phyloP scores from a whole-genome alignment of 2,888 invertebrate genomes.

The Theodoxus fluviatilis region DNA sequence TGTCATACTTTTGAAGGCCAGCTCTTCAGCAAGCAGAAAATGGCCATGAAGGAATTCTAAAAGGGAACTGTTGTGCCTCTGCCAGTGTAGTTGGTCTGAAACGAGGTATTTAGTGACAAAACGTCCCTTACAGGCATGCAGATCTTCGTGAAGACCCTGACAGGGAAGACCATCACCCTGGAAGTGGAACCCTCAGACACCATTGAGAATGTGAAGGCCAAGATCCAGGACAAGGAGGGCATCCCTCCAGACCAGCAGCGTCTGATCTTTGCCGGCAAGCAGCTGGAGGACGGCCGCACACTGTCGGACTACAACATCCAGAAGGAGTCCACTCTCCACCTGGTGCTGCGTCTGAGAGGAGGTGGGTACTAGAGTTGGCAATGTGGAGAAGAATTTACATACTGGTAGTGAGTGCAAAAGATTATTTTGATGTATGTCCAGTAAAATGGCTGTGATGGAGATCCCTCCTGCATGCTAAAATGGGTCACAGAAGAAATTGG shows the following conservation, averaged over 20 bases:
- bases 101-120: not conserved
- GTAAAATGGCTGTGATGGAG: too few species aligned
- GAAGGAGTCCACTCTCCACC: constrained; percentile 90
- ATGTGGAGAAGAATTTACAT: constrained; percentile 68
- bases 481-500: too few species aligned
- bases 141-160: constrained; percentile 73
- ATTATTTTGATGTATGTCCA: too few species aligned
- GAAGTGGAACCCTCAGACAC: constrained; percentile 83
- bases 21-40: too few species aligned
- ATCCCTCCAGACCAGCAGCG: constrained; percentile 80
- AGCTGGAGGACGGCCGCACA: constrained; percentile 91
- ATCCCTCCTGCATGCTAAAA: too few species aligned
- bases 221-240: constrained; percentile 70
- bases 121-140: constrained; percentile 64
- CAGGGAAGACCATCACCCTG: constrained; percentile 61
- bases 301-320: constrained; percentile 93
- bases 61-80: too few species aligned
- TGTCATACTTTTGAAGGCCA: too few species aligned
- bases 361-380: constrained; percentile 71
- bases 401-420: too few species aligned
- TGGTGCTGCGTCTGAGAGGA: constrained; percentile 82
- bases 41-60: too few species aligned
- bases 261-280: constrained; percentile 92
- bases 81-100: not conserved
- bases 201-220: constrained; percentile 88